A percentile compares a stretch with the other conserved stretches of the same genome.
Conservation (phyloP, 2,113 vertebrate species). For the Oryzias curvinotus region DNA sequence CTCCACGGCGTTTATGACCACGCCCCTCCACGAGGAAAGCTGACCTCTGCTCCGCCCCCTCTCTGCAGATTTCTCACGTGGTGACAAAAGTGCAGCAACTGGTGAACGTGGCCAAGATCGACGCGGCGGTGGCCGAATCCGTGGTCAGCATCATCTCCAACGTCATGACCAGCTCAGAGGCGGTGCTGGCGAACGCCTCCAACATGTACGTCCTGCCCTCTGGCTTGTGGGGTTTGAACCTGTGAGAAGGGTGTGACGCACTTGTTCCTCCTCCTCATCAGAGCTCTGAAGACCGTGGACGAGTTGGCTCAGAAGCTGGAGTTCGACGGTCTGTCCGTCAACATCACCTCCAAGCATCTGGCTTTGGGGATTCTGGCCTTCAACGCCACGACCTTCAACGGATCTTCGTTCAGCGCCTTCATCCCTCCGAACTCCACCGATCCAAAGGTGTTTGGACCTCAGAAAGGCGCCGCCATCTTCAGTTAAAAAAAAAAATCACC, state of each 20-base stretch:
- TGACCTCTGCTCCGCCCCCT: background rate
- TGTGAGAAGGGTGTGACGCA: background rate
- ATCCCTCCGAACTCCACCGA: conserved; percentile 78
- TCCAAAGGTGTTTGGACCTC: conserved; percentile 81
- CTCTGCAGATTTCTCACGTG: conserved; percentile 80
- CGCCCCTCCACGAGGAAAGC: too few relatives aligned
- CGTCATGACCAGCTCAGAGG: conserved; percentile 86
- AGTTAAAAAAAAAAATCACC: background rate
- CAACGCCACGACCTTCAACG: conserved; percentile 76
- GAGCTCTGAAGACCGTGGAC: conserved; percentile 90
- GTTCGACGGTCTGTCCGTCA: conserved; percentile 81
- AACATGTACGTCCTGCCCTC: conserved; percentile 76
- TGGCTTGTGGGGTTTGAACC: conserved; percentile 3
- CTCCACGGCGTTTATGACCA: background rate
- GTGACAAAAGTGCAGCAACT: conserved; percentile 88
- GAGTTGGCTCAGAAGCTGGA: conserved; percentile 89
- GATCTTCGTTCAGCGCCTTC: conserved; percentile 86
- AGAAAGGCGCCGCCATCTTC: background rate
- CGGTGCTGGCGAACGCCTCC: conserved; percentile 78
- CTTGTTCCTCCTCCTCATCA: conserved; percentile 38
- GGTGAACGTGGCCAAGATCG: conserved; percentile 87
- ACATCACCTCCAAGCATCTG: conserved; percentile 85
- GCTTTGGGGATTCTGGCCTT: conserved; percentile 85
- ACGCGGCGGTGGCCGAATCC: conserved; percentile 81
- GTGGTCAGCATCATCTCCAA: conserved; percentile 95